Base-by-base conservation (phyloP, 2,113 vertebrate genomes). In the Corvus hawaiiensis region DNA sequence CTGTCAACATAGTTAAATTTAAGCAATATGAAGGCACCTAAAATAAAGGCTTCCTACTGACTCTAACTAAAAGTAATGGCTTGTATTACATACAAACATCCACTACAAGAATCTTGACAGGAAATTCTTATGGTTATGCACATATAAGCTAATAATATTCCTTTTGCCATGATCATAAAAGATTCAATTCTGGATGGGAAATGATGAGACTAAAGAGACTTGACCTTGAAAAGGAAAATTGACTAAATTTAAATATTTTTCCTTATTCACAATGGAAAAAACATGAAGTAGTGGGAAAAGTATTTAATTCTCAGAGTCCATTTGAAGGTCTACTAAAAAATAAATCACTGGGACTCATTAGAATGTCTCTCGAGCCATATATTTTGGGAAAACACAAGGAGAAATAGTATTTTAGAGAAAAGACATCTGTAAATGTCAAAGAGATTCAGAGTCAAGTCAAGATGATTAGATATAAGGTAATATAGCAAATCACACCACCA, bases 181-280 rank as follows among this genome's bases (percentile, higher is more conserved):
- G 58, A 48, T 55, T 86, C 39, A 28, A 1, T 55, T 75, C 58
- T 69, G 66, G 39, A 90, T 66, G 79, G 93, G 75, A 97, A 96
- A 94, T 89, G 20, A 95, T 95, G 85, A 81, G 54, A 87, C 56
- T 69, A 91, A 94, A 73, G 49, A 90, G 48, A 66, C 49, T 75
- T 95, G 92, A 94, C 87, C 85, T 69, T 82, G 33, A 92, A 89
- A 58, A 93, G 93, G 94, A 96, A 95, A 95, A 94, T 78, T 56
- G 24, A 86, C 95, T 96, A 97, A 96, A 97, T 94, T 94, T 97
- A 96, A 86, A 61, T 88, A 75, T 86, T 87, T 95, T 97, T 88
- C 94, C 86, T 84, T 89, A 30, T 87, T 89, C 83, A 95, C 73
- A 96, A 63, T 84, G 95, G 95, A 91, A 96, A 96, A 95, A 87